These are phyloP conservation scores for Dione vanillae DNA, from an alignment of 2,888 invertebrate species.

Conservation along the genomic window DNA sequence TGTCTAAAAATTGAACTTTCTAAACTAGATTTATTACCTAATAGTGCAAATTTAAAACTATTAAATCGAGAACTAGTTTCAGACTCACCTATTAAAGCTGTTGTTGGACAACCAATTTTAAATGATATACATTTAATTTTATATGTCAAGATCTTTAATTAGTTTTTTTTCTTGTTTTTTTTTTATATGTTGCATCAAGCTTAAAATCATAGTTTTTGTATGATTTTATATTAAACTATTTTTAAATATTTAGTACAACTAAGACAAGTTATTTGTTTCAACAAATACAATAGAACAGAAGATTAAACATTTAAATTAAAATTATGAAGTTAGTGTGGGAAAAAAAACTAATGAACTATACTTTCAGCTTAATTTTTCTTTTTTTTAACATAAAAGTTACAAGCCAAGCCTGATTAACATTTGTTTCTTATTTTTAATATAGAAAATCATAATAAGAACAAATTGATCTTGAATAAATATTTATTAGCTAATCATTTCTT, in stretches of 20 bases:
- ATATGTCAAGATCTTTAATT: constrained; percentile 51
- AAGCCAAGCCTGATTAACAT: background rate
- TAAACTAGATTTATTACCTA: constrained; percentile 62
- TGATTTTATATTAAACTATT: too few species aligned
- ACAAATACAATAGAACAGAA: too few species aligned
- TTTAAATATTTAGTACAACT: too few species aligned
- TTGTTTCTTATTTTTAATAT: background rate
- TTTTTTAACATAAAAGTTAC: background rate
- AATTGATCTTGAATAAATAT: background rate
- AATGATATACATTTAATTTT: constrained; percentile 62
- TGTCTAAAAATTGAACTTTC: constrained; percentile 60
- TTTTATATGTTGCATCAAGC: background rate
- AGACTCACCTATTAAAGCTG: constrained; percentile 56
- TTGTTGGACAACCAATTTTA: constrained; percentile 61
- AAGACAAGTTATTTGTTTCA: too few species aligned
- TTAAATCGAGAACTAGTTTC: constrained; percentile 59
- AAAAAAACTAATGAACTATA: too few species aligned
- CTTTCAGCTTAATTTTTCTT: background rate
- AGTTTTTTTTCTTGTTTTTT: background rate
- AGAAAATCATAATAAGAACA: background rate
- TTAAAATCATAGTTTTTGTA: background rate
- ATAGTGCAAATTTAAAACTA: constrained; percentile 63
- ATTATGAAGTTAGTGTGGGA: too few species aligned
- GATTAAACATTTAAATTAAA: too few species aligned
- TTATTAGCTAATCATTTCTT: background rate